These are phyloP conservation scores for Acronicta alni DNA, from an alignment of 2,888 invertebrate genomes.

Conservation along the genomic window DNA sequence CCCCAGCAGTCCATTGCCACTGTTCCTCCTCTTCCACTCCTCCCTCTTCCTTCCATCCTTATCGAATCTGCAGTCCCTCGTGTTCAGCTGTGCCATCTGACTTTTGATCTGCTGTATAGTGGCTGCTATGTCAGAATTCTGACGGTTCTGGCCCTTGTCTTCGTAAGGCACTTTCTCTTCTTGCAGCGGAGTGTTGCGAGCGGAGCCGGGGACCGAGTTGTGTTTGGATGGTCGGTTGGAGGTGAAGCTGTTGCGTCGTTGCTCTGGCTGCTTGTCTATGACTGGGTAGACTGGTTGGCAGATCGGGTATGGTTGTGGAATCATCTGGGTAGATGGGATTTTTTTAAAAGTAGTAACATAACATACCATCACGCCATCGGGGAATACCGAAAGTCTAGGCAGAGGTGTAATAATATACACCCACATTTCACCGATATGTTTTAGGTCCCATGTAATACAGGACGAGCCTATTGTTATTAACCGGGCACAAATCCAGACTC, in stretches of 20 bases:
- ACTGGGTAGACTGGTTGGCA: constrained; percentile 72
- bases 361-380: too few species aligned
- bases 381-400: too few species aligned
- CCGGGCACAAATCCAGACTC: too few species aligned
- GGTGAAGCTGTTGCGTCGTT: constrained; percentile 46
- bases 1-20: constrained; percentile 77
- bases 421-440: too few species aligned
- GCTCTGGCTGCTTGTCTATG: constrained; percentile 55
- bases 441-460: too few species aligned
- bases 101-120: constrained; percentile 81
- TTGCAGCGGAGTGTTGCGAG: constrained; percentile 64
- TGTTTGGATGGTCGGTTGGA: constrained; percentile 55
- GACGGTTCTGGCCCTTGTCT: constrained; percentile 17
- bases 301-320: constrained; percentile 75
- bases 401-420: too few species aligned
- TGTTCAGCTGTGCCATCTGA: constrained; percentile 72
- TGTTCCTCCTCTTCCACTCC: constrained; percentile 67
- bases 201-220: constrained; percentile 57
- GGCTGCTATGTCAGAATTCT: constrained; percentile 67
- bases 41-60: constrained; percentile 49
- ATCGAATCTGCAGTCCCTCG: constrained; percentile 53
- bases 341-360: too few species aligned
- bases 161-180: constrained; percentile 61
- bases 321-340: constrained; percentile 60
- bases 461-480: too few species aligned